Evolutionary conservation across 2,797 vertebrate species (phyloP), one percentile per base, ranked within the genome.

Genomic region (Acanthopagrus latus): DNA sequence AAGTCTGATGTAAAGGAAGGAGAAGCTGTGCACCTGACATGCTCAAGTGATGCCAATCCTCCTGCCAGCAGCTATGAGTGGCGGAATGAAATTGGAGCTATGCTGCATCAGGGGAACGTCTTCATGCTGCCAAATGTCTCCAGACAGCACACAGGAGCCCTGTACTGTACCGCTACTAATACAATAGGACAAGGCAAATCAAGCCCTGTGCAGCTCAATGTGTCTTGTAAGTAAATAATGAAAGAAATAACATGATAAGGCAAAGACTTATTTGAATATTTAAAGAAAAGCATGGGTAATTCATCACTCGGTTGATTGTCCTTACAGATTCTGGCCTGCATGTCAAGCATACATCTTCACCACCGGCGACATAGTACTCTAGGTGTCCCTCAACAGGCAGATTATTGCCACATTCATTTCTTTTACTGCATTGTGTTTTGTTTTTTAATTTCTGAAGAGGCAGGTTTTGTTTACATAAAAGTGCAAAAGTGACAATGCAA

Each of bases 131-230:
- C 11, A 21, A 93, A 77, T 20, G 85, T 93, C 20, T 86, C 90
- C 64, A 91, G 93, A 64, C 67, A 91, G 71, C 60, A 89, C 71
- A 43, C 51, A 7, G 80, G 57, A 11, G 4, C 64, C 5, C 3
- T 94, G 48, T 93, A 88, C 86, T 95, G 94, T 29, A 85, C 65
- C 10, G 94, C 91, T 60, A 67, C 44, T 29, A 95, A 94, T 60
- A 59, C 54, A 58, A 5, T 68, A 17, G 94, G 93, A 43, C 64
- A 1, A 50, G 18, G 3, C 20, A 81, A 52, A 12, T 95, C 94
- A n/a, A 78, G 1, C 7, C 78, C 33, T 3, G 64, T 79, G 64
- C 60, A 78, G 33, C 48, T 94, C 25, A 81, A 76, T 20, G 27
- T 27, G 27, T 27, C 27, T 27, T 27, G 27, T 27, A 27, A 27